These are phyloP conservation scores for Lampris incognitus DNA, from an alignment of 2,113 vertebrate genomes.

Conservation along the genomic window DNA sequence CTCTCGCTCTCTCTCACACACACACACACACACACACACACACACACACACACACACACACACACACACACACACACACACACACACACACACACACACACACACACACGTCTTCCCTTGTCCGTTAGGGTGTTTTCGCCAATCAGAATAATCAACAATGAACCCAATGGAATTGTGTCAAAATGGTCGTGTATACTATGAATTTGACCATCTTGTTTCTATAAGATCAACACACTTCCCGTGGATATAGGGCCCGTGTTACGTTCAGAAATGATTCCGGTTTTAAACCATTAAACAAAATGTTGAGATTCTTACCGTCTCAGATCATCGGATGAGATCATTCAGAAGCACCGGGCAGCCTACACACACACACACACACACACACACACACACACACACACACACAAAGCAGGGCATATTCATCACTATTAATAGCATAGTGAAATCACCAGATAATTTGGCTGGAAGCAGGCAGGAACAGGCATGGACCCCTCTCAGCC, in stretches of 20 bases:
- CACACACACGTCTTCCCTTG: constrained; percentile 1
- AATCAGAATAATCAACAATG: neutral
- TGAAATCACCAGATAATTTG: constrained; percentile 63
- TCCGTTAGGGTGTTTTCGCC: neutral
- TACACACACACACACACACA: neutral
- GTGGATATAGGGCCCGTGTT: too few species aligned
- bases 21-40: constrained; percentile 10
- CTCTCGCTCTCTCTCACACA: neutral
- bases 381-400: constrained; percentile 23
- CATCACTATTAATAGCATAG: constrained; percentile 64
- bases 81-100: too few species aligned
- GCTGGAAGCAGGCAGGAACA: constrained; percentile 33
- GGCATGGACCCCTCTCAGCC: constrained; percentile 29
- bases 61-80: neutral
- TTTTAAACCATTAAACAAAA: constrained; percentile 41
- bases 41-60: constrained; percentile 1
- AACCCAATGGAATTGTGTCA: neutral
- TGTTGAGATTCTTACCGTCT: constrained; percentile 64
- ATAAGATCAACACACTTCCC: neutral
- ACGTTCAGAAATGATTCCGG: constrained; percentile 11
- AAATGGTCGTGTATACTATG: neutral
- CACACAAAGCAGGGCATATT: constrained; percentile 5
- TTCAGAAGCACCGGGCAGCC: constrained; percentile 65
- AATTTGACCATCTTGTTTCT: neutral
- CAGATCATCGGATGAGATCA: constrained; percentile 77